phyloP scores from a whole-genome alignment of 2,113 vertebrate genomes.

The Megaceryle torquata region DNA sequence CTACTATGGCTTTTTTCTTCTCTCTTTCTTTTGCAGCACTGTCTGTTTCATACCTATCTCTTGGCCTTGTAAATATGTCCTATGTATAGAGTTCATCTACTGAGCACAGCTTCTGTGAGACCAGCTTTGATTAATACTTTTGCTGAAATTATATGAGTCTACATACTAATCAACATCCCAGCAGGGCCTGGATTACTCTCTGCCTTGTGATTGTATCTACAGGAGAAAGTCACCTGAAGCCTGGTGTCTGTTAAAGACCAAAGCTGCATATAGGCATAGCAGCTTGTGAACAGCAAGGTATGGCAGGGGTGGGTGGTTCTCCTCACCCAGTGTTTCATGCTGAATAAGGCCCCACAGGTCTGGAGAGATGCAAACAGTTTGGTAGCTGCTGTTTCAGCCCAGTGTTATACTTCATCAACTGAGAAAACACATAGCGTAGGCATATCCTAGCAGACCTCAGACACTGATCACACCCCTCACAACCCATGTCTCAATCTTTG shows the following conservation, averaged over 20 bases:
- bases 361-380: not conserved
- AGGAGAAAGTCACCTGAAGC: not conserved
- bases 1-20: not conserved
- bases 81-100: not conserved
- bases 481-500: not conserved
- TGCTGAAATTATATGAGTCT: not conserved
- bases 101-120: not conserved
- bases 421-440: accelerated
- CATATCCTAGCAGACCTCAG: not conserved
- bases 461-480: not conserved
- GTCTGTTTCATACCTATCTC: not conserved
- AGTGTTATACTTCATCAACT: not conserved
- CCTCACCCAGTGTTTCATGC: not conserved
- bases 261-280: not conserved
- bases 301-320: not conserved
- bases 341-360: not conserved
- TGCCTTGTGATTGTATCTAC: not conserved
- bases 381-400: not conserved
- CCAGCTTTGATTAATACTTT: not conserved
- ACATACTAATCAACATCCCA: not conserved
- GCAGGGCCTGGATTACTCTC: not conserved
- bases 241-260: not conserved
- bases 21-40: not conserved
- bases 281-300: accelerated
- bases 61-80: not conserved